Percentiles rank a stretch among this genome's conserved stretches.
Conservation (phyloP, 1,140 invertebrate genomes). For the Leptinotarsa texana region DNA sequence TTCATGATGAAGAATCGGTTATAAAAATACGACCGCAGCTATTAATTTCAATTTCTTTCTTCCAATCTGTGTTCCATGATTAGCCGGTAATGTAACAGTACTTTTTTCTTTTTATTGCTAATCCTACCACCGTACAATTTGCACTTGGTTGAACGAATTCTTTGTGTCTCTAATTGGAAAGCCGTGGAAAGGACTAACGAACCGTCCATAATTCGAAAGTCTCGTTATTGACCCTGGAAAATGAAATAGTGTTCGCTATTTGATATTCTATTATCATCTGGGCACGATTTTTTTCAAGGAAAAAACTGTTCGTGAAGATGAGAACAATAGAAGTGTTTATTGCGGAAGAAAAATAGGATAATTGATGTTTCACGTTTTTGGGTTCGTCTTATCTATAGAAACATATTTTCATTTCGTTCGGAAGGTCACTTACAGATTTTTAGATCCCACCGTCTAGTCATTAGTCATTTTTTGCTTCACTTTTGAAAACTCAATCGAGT, state of each 20-base stretch:
- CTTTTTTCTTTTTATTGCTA: neutral
- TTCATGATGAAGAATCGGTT: too few relatives aligned
- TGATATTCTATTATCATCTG: neutral
- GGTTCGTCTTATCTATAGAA: too few relatives aligned
- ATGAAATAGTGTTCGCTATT: neutral
- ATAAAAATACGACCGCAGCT: too few relatives aligned
- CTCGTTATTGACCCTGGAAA: slow-evolving; percentile 11
- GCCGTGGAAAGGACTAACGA: slow-evolving; percentile 8
- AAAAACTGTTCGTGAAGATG: neutral
- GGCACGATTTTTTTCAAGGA: slow-evolving; percentile 1
- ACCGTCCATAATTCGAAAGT: slow-evolving; percentile 14
- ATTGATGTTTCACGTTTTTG: too few relatives aligned
- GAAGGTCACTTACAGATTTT: too few relatives aligned
- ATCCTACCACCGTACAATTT: neutral
- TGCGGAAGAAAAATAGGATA: too few relatives aligned
- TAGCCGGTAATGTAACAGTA: neutral
- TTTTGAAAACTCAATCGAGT: too few relatives aligned
- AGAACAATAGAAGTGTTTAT: neutral
- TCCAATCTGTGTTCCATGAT: too few relatives aligned
- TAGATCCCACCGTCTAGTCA: too few relatives aligned
- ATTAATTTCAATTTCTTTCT: too few relatives aligned
- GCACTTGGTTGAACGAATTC: neutral
- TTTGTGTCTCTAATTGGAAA: neutral
- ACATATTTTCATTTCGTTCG: too few relatives aligned
- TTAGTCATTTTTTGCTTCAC: too few relatives aligned